Evolutionary conservation across 2,888 invertebrate genomes (phyloP).

Genomic region (Enchytraeus crypticus): DNA sequence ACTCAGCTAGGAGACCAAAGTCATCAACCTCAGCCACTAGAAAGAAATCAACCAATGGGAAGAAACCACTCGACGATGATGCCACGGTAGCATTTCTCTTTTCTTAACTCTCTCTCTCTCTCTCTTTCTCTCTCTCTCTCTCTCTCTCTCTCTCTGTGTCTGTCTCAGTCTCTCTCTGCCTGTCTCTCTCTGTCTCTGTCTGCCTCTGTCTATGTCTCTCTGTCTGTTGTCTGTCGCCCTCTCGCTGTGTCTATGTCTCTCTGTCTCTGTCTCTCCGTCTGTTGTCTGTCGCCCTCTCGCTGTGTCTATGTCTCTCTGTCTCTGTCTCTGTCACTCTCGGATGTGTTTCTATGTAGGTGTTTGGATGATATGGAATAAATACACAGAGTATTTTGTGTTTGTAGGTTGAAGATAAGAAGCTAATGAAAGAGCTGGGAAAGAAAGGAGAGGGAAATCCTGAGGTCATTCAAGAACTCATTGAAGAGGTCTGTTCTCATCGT

Average conservation of each 20-base stretch:
- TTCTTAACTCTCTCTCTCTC: not conserved
- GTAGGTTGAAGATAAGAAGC: constrained; percentile 28
- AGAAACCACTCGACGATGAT: no score
- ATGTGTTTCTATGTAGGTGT: no score
- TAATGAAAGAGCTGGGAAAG: constrained; percentile 42
- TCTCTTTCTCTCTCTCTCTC: not conserved
- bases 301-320: not conserved
- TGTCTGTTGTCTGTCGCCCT: not conserved
- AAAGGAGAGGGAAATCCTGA: constrained; percentile 39
- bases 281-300: no score
- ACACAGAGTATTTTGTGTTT: no score
- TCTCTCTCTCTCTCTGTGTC: not conserved
- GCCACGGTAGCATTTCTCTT: not conserved
- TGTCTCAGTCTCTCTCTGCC: not conserved
- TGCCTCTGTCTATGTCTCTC: not conserved
- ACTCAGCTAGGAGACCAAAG: constrained; percentile 12
- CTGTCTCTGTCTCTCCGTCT: not conserved
- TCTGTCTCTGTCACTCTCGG: not conserved
- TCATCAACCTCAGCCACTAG: not conserved
- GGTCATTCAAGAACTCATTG: constrained; percentile 42
- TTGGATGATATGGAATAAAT: no score
- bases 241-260: not conserved
- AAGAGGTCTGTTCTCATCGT: constrained; percentile 36
- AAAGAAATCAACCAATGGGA: not conserved
- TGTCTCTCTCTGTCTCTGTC: not conserved